Percentiles rank a stretch among this genome's conserved stretches.
These are phyloP conservation scores for Acanthisitta chloris DNA, from an alignment of 2,113 vertebrate genomes.

Conservation along the genomic window DNA sequence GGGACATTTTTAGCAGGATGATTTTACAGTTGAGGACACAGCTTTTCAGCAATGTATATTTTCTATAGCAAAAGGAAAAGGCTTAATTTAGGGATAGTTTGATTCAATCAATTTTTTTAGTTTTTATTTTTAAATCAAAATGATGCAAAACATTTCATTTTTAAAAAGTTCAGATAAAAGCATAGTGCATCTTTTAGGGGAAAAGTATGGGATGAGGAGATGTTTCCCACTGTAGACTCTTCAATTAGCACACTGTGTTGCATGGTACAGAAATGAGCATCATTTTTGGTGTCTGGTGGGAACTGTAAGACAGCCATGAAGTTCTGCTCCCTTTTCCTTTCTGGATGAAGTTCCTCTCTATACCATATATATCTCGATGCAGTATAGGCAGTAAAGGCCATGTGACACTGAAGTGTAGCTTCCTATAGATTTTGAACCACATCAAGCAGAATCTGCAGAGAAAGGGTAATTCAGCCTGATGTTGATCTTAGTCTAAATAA, in stretches of 20 bases:
- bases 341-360: background rate
- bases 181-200: background rate
- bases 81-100: background rate
- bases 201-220: background rate
- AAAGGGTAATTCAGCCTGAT: background rate
- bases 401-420: background rate
- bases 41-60: background rate
- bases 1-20: background rate
- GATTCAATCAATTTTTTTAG: fast-evolving
- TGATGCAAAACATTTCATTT: fast-evolving
- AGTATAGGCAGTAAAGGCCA: background rate
- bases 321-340: background rate
- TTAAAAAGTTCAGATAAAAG: background rate
- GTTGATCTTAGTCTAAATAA: background rate
- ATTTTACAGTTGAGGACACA: background rate
- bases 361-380: background rate
- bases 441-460: background rate
- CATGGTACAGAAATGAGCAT: background rate
- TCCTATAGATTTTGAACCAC: background rate
- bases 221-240: background rate
- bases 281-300: background rate
- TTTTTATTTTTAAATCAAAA: background rate
- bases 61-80: background rate
- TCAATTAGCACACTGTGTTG: background rate
- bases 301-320: background rate